Percentiles rank a stretch among this genome's conserved stretches.
Evolutionary conservation across 2,888 invertebrate species (phyloP).

Genomic region (Zhuqinia jingwanae): DNA sequence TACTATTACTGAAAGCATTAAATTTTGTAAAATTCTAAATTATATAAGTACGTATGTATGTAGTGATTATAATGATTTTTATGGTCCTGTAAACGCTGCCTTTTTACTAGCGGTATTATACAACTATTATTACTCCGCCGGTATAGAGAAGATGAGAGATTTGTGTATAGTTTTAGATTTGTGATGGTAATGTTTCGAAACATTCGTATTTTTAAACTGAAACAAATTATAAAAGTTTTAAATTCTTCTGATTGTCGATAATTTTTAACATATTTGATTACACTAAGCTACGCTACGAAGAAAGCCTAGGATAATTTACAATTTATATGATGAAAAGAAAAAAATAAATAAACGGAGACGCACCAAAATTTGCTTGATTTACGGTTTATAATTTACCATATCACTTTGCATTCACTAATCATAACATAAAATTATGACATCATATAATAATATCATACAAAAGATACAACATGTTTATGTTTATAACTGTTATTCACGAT

Average conservation of each 20-base stretch:
- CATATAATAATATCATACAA: too few relatives aligned
- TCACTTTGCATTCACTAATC: too few relatives aligned
- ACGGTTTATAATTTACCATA: too few relatives aligned
- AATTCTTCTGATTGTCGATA: conserved; percentile 39
- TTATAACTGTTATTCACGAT: too few relatives aligned
- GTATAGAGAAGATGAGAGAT: conserved; percentile 7
- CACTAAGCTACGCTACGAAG: conserved; percentile 5
- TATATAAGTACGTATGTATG: too few relatives aligned
- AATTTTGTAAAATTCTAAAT: conserved; percentile 6
- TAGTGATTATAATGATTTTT: conserved; percentile 4
- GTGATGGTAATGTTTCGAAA: conserved; percentile 51
- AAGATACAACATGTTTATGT: too few relatives aligned
- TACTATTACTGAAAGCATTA: background rate
- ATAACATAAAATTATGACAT: too few relatives aligned
- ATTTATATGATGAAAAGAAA: conserved; percentile 26
- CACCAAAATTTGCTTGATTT: too few relatives aligned
- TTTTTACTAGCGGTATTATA: conserved; percentile 31
- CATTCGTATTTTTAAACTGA: conserved; percentile 50
- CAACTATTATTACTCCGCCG: conserved; percentile 5
- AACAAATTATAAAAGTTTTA: conserved; percentile 32
- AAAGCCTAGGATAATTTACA: conserved; percentile 14
- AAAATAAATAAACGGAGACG: conserved; percentile 23
- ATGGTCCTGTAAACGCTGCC: conserved; percentile 45
- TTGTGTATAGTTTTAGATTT: conserved; percentile 36
- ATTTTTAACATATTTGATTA: background rate